These are phyloP conservation scores for Napeogenes sylphis DNA, from an alignment of 2,888 invertebrate genomes.

Conservation along the genomic window DNA sequence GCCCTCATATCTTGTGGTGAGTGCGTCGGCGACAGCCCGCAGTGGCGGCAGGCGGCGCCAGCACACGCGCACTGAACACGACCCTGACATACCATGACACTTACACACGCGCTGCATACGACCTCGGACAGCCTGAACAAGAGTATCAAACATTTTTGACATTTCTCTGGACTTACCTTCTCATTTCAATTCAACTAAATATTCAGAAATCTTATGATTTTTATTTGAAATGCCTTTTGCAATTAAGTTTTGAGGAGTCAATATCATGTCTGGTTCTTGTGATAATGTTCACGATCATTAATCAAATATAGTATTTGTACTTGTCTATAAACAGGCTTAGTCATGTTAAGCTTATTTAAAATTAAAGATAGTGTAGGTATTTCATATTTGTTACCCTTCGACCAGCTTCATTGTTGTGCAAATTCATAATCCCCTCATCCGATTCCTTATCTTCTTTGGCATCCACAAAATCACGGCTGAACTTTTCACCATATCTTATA, in stretches of 20 bases:
- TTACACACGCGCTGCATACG: slow-evolving; percentile 93
- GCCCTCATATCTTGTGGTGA: slow-evolving; percentile 90
- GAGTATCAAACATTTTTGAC: neutral
- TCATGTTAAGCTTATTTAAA: too few relatives aligned
- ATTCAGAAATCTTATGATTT: neutral
- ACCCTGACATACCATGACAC: slow-evolving; percentile 95
- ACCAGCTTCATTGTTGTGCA: slow-evolving; percentile 95
- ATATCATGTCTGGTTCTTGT: neutral
- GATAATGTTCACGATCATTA: too few relatives aligned
- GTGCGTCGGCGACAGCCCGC: slow-evolving; percentile 85
- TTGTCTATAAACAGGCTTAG: too few relatives aligned
- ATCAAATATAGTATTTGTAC: too few relatives aligned
- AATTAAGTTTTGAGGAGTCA: too few relatives aligned
- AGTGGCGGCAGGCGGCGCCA: slow-evolving; percentile 91
- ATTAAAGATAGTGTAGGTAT: too few relatives aligned
- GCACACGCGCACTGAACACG: slow-evolving; percentile 92
- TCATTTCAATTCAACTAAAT: neutral
- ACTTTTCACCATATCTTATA: slow-evolving; percentile 89
- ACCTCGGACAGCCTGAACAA: slow-evolving; percentile 80
- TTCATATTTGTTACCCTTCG: slow-evolving; percentile 79
- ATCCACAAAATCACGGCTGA: slow-evolving; percentile 92
- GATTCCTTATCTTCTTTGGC: slow-evolving; percentile 85
- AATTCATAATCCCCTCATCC: slow-evolving; percentile 89
- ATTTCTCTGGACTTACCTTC: too few relatives aligned
- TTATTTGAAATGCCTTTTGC: too few relatives aligned